Evolutionary conservation across 2,113 vertebrate genomes (phyloP).

Genomic region (Donacobius atricapilla): DNA sequence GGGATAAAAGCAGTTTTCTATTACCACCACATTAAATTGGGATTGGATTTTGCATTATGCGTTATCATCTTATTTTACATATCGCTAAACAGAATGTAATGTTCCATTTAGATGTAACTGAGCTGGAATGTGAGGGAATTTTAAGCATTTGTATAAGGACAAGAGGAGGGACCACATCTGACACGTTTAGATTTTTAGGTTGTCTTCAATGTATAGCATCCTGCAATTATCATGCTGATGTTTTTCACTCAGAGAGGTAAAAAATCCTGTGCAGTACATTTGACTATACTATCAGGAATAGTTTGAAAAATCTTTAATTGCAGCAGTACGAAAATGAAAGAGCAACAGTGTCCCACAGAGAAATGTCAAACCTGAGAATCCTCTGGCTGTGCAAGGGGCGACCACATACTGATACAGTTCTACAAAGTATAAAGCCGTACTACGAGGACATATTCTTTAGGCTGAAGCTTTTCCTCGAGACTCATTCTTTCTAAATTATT

Average conservation of each 20-base stretch:
- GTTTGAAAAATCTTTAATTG: slow-evolving; percentile 13
- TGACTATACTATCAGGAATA: not conserved
- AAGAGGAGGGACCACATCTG: not conserved
- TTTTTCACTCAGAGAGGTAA: not conserved
- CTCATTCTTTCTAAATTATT: not conserved
- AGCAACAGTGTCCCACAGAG: not conserved
- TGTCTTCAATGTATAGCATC: not conserved
- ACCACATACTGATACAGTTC: not conserved
- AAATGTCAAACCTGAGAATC: not conserved
- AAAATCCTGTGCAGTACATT: not conserved
- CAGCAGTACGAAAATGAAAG: not conserved
- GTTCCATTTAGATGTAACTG: not conserved
- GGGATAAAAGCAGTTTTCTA: not conserved
- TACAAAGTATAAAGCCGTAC: not conserved
- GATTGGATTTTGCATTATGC: slow-evolving; percentile 6
- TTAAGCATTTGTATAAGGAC: not conserved
- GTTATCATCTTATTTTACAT: not conserved
- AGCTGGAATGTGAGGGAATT: not conserved
- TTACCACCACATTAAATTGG: not conserved
- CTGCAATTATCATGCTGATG: not conserved
- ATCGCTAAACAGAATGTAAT: not conserved
- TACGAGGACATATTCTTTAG: not conserved
- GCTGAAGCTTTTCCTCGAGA: not conserved
- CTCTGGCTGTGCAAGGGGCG: not conserved
- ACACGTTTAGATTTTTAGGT: not conserved